Percentiles rank a stretch among this genome's conserved stretches.
phyloP scores from a whole-genome alignment of 1,140 invertebrate genomes.

The Limonius californicus region DNA sequence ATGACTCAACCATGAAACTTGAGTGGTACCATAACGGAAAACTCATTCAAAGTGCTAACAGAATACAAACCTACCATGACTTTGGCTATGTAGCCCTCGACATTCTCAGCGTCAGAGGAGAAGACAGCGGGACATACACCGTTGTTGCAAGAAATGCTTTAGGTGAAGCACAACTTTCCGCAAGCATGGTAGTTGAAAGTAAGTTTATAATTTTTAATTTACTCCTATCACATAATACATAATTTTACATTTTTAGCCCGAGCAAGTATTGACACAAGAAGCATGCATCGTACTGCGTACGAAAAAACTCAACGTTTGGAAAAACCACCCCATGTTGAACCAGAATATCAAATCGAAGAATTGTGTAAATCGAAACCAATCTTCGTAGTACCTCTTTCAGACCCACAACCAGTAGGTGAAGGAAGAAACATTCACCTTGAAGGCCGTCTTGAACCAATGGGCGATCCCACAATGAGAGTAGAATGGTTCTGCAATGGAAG shows the following conservation, averaged over 20 bases:
- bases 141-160: conserved; percentile 84
- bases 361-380: conserved; percentile 90
- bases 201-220: conserved; percentile 48
- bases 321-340: conserved; percentile 78
- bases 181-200: conserved; percentile 85
- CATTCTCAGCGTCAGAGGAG: conserved; percentile 79
- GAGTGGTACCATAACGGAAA: conserved; percentile 92
- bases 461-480: conserved; percentile 91
- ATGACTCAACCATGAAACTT: conserved; percentile 79
- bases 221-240: conserved; percentile 7
- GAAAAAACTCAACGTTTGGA: conserved; percentile 87
- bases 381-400: conserved; percentile 79
- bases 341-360: conserved; percentile 87
- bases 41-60: conserved; percentile 74
- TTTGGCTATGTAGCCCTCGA: conserved; percentile 95
- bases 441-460: conserved; percentile 87
- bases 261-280: conserved; percentile 81
- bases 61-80: conserved; percentile 90
- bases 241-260: conserved; percentile 56
- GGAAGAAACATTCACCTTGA: conserved; percentile 90
- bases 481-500: conserved; percentile 94
- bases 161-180: conserved; percentile 77
- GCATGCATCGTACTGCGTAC: conserved; percentile 77
- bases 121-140: conserved; percentile 84
- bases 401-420: conserved; percentile 79